Conservation (phyloP, 2,797 vertebrate species). For the Tragelaphus oryx region DNA sequence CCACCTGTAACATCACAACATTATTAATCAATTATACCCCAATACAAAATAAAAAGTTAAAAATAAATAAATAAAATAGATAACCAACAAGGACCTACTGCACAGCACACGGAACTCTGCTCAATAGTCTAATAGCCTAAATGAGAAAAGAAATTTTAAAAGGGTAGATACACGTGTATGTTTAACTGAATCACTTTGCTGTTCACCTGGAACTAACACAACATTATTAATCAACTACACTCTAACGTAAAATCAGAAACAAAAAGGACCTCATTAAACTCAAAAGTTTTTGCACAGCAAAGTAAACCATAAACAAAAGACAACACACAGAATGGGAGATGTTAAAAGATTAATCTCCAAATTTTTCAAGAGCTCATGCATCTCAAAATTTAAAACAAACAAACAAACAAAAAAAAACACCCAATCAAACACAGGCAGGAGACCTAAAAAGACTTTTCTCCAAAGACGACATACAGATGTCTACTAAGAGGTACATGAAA, state of each 20-base stretch:
- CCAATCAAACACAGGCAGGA: background rate
- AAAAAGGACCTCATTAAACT: background rate
- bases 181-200: background rate
- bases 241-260: background rate
- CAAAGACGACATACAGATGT: background rate
- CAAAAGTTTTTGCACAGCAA: background rate
- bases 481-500: background rate
- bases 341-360: background rate
- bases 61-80: background rate
- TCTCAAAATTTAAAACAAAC: background rate
- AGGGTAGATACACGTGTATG: background rate
- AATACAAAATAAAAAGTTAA: background rate
- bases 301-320: background rate
- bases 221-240: background rate
- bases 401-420: background rate
- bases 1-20: background rate
- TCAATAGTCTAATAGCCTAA: background rate
- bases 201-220: background rate
- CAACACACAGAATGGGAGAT: background rate
- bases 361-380: background rate
- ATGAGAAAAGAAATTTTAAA: background rate
- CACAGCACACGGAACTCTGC: background rate
- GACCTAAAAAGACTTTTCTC: background rate
- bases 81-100: background rate
- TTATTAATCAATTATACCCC: background rate